Base-by-base conservation (phyloP, 2,888 invertebrate species). In the Xylota segnis region DNA sequence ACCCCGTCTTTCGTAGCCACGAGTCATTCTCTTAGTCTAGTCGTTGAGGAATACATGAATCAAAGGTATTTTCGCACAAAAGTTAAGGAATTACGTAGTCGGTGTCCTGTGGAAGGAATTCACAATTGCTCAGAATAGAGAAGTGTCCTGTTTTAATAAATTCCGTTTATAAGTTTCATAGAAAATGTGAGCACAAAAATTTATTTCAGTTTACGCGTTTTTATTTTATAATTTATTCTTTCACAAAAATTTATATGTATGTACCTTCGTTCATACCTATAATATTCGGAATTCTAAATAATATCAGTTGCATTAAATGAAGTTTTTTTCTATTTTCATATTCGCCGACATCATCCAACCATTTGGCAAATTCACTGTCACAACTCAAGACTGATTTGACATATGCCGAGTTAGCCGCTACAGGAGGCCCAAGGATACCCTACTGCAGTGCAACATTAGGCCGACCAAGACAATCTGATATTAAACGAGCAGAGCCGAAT, bases 401-500 rank as follows among this genome's bases (percentile, higher is more conserved):
- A 87, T 91, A 92, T 76, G 90, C 90, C 66, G 92, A 92, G 75
- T 88, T 92, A 77, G 87, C 89, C 50, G 81, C 88, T 58, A 77
- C 81, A 40, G 88, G 90, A 78, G 90, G 89, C 23, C 91, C 91
- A 83, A 89, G 92, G 12, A 89, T 92, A 89, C 90, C 91, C 47
- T 92, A 91, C 77, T 92, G 91, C 89, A 92, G 92, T 88, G 92
- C 92, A 88, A 92, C 92, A 56, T 87, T 92, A 88, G 92, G 92
- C 75, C 90, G 92, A 52, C 92, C 92, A 47, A 89, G 92, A 87
- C 92, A 91, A 89, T 84, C 90, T 86, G 92, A 92, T 70, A 87
- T 90, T 82, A 92, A 92, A 88, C 91, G 92, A 27, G 90, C 90
- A 75, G 92, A 92, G 88, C 92, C 92, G 76, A 92, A 92, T 83